phyloP scores from a whole-genome alignment of 2,797 vertebrate species.

The Spinus pinus region DNA sequence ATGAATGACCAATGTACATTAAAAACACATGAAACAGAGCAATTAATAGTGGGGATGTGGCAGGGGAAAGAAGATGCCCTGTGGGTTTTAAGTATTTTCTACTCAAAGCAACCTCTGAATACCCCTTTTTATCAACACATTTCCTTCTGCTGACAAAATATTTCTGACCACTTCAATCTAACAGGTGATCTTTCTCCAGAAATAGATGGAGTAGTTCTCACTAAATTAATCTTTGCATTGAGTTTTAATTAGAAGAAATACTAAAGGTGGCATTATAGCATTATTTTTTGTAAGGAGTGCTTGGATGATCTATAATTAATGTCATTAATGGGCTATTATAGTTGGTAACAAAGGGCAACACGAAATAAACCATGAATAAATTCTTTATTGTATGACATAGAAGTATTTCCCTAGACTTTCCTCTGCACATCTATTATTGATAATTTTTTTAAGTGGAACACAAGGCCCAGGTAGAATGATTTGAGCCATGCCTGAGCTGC shows the following conservation, averaged over 20 bases:
- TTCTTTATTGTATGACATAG: background rate
- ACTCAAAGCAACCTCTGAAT: background rate
- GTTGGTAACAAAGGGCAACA: constrained; percentile 4
- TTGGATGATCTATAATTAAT: background rate
- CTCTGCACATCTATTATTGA: background rate
- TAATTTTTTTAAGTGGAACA: background rate
- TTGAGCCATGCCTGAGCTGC: background rate
- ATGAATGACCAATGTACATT: background rate
- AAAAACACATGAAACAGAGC: background rate
- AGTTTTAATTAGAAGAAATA: background rate
- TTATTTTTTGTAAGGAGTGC: background rate
- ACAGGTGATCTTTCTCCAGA: background rate
- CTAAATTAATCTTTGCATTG: background rate
- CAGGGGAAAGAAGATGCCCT: background rate
- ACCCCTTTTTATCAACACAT: background rate
- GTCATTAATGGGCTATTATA: background rate
- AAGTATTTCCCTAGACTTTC: background rate
- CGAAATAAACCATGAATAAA: background rate
- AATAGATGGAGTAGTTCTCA: background rate
- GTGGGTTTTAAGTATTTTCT: background rate
- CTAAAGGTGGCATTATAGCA: background rate
- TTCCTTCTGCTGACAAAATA: background rate
- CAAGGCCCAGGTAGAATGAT: background rate
- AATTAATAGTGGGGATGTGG: background rate
- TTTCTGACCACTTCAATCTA: background rate